phyloP scores from a whole-genome alignment of 1,140 invertebrate genomes.

The Dendrolimus kikuchii region DNA sequence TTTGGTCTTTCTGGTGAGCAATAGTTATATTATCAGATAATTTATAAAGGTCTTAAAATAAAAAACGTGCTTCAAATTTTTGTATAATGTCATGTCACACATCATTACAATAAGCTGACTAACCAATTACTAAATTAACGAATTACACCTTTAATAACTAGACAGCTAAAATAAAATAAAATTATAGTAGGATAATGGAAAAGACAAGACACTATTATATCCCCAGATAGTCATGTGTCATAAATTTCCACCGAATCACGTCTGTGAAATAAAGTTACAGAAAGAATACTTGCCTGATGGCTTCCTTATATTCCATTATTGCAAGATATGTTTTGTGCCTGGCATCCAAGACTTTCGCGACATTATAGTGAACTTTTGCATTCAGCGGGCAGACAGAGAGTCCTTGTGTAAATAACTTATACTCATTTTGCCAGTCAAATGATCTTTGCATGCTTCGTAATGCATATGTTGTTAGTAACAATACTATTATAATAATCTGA shows the following conservation, averaged over 20 bases:
- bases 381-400: slow-evolving; percentile 87
- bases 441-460: slow-evolving; percentile 80
- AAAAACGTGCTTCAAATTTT: no score
- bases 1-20: no score
- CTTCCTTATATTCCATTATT: slow-evolving; percentile 84
- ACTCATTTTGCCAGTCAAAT: slow-evolving; percentile 85
- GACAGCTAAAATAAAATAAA: neutral
- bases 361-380: slow-evolving; percentile 97
- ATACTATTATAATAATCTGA: slow-evolving; percentile 23
- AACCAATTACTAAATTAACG: no score
- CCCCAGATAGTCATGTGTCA: neutral
- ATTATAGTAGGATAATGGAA: neutral
- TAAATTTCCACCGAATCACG: neutral
- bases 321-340: slow-evolving; percentile 79
- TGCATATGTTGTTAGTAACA: slow-evolving; percentile 73
- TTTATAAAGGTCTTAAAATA: no score
- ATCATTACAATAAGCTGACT: no score
- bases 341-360: slow-evolving; percentile 90
- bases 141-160: no score
- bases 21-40: no score
- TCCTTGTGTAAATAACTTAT: slow-evolving; percentile 80
- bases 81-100: no score
- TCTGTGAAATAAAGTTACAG: no score
- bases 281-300: slow-evolving; percentile 75
- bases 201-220: neutral